phyloP scores from a whole-genome alignment of 2,797 vertebrate genomes.

The Melanotaenia nigrans region DNA sequence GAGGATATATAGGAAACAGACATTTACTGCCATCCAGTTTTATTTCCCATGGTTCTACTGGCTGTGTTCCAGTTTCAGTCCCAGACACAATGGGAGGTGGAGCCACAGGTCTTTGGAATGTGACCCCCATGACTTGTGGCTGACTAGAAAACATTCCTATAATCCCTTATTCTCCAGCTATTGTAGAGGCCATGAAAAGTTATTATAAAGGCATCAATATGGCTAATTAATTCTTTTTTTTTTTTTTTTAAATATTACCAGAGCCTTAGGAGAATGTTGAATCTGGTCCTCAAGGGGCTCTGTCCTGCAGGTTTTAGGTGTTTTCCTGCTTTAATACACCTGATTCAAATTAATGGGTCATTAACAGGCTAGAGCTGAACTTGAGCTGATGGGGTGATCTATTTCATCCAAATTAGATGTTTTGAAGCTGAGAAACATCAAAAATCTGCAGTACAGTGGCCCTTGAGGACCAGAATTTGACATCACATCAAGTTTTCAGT shows the following conservation, averaged over 20 bases:
- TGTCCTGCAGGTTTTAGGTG: neutral
- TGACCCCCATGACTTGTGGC: constrained; percentile 73
- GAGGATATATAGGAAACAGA: constrained; percentile 37
- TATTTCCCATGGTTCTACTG: constrained; percentile 46
- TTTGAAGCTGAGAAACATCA: neutral
- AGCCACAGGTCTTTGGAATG: constrained; percentile 80
- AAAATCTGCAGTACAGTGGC: neutral
- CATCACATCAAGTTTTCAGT: neutral
- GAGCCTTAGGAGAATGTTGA: neutral
- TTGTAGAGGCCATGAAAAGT: constrained; percentile 11
- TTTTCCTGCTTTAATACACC: neutral
- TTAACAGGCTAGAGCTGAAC: neutral
- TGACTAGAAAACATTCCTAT: constrained; percentile 62
- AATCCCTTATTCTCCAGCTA: constrained; percentile 44
- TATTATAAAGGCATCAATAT: constrained; percentile 28
- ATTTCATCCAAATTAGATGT: neutral
- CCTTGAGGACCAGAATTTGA: neutral
- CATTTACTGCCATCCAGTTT: constrained; percentile 42
- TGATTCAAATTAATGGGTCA: neutral
- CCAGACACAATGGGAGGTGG: constrained; percentile 84
- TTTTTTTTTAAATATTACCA: neutral
- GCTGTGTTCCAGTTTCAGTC: constrained; percentile 55
- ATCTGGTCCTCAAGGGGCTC: neutral
- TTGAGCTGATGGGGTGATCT: neutral
- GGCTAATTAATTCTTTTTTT: neutral